Base-by-base conservation (phyloP, 1,140 invertebrate species). In the Oreohelix idahoensis region DNA sequence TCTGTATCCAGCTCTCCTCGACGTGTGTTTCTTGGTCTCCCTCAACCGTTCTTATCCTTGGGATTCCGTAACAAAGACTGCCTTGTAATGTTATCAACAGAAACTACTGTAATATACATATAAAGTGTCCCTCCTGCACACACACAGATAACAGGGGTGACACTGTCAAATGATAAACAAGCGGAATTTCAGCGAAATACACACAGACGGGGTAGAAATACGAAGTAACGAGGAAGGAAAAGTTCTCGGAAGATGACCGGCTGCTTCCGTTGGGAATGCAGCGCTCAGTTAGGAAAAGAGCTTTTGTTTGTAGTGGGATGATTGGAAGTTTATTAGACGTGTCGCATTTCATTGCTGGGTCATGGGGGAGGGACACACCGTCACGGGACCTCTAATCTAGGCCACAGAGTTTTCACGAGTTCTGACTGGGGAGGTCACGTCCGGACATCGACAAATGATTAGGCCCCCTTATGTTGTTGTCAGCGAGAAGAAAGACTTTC, bases 241-340 rank as follows among this genome's bases (percentile, higher is more conserved):
- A 36, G 51, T 45, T 58, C 35, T 63, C 73, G 76, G 38, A 76
- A 58, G 38, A 38, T 39, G 53, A 42, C 35, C n/a, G 82, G 53
- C n/a, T 51, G 36, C 13, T 32, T 36, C 79, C n/a, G 39, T 39
- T 15, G 39, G 45, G 79, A 80, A 76, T 53, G 49, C 69, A 73
- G 53, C 49, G 76, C 63, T 66, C 77, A 77, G 79, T 77, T 85
- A 76, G 51, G 53, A 74, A 83, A 80, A 85, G 77, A 81, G 81
- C 77, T 85, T 83, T 85, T 83, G 71, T 83, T 83, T 85, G 84
- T 85, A 53, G 71, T 29, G 17, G 77, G 66, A 35, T 32, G 84
- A 80, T 80, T 83, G 77, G 82, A 85, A 83, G 76, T 85, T 85
- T 77, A 85, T 85, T 85, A 85, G 76, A 83, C 45, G 73, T 83